Base-by-base conservation (phyloP, 2,797 vertebrate species). In the Scolopax bukidnonensis region DNA sequence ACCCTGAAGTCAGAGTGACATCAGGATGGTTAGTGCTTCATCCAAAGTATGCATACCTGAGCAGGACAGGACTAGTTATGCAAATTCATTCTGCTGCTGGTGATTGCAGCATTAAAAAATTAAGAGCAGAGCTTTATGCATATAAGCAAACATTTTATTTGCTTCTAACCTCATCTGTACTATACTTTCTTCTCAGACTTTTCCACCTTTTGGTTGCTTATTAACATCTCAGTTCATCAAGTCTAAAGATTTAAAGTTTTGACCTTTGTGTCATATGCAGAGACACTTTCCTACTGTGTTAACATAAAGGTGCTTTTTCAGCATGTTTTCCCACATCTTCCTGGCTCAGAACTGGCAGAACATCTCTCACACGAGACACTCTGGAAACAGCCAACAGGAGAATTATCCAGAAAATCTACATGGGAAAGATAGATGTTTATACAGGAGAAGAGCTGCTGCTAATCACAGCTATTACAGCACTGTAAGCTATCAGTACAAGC, bases 401-500 rank as follows among this genome's bases (percentile, higher is more conserved):
- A 86, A 69, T 48, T 81, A 86, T 88, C 10, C 54, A 78, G 57
- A 71, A 81, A 81, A 73, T 24, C 84, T 43, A 45, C 57, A 76
- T 30, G 43, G 65, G 76, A 91, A 84, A 86, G 70, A 40, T 21
- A 74, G 61, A 57, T 75, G 57, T 91, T 96, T 86, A 48, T n/a
- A 63, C 11, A 36, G 19, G 33, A 91, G 16, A 90, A 70, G n/a
- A 93, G 24, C 45, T 57, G 68, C 65, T 10, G 7, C 45, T 89
- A 89, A 87, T 89, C 78, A 68, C 68, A 68, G 47, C n/a, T 79
- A 82, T 89, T 74, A 68, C 41, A 76, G 76, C 48, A n/a, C 71
- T 59, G 24, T 57, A 91, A 84, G n/a, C 24, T 65, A 81, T 19
- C 59, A 40, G 61, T 32, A 40, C 47, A 80, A 54, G 74, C 43